Base-by-base conservation (phyloP, 2,888 invertebrate genomes). In the Conistra vaccinii region DNA sequence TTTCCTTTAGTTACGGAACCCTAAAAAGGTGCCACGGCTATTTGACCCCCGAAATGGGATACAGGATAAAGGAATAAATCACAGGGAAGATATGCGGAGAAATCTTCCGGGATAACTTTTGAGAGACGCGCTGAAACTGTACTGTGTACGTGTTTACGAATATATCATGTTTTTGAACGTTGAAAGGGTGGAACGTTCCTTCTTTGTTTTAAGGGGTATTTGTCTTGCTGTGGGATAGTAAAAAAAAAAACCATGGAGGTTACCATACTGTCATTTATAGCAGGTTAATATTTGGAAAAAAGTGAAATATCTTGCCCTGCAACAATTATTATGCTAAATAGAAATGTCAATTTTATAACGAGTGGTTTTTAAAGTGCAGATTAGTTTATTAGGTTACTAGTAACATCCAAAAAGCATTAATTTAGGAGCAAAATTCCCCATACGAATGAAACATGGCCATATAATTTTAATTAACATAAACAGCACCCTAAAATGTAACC, bases 51-150 rank as follows among this genome's bases (percentile, higher is more conserved):
- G 71, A 81, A 86, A 88, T 79, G 72, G 78, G 71, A 88, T 86
- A 69, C 84, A 74, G 87, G 69, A 86, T 88, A 85, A 85, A 85
- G 58, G 71, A 88, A 87, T 88, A 87, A 87, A 87, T 87, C 87
- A 85, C 75, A 76, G 65, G 61, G 61, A 72, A 82, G 76, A 85
- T 86, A 83, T 78, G 77, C 76, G 71, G 78, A 58, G 70, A 80
- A 85, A 85, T 78, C 80, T 88, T 77, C 76, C 60, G 72, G 83
- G 77, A 74, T 76, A 83, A 83, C 78, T 88, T 86, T 76, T 71
- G 74, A 73, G 71, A 74, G 73, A 76, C 61, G 70, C 81, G 81
- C 29, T 83, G 81, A 87, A 81, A 86, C 79, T 85, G 78, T 75
- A 60, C 67, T 76, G 71, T 85, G 83, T 69, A 71, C 69, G 75